Base-by-base conservation (phyloP, 2,888 invertebrate genomes). In the Pomacea canaliculata region DNA sequence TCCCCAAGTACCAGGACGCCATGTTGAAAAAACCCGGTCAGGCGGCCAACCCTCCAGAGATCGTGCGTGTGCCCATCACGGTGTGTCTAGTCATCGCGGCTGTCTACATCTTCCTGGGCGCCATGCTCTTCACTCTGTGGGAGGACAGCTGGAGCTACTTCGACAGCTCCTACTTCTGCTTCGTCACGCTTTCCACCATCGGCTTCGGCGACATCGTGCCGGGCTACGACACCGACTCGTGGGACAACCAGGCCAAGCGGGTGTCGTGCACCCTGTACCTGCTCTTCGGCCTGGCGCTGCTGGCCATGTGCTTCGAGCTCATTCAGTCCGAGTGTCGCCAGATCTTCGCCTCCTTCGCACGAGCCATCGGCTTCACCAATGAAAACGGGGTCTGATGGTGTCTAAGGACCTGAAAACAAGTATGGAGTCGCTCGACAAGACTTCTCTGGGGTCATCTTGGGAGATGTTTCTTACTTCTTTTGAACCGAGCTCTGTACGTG, bases 71-170 rank as follows among this genome's bases (percentile, higher is more conserved):
- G 1, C 98, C 98, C 37, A 95, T 98, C 69, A 92, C 96, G 76
- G 93, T 98, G 70, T 98, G 97, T 91, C 92, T 98, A 60, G 93
- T 95, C 81, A 95, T 97, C 83, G 96, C 98, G 94, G 94, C 97
- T 85, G 94, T 95, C 87, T 95, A 96, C 90, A 94, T 96, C 77
- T 94, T 96, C 87, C 96, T 96, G 76, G 99, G 99, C 48, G 97
- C 98, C 0, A 92, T 96, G 88, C 93, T 99, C 67, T 99, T 99
- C 92, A 94, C 95, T 4, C 92, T 94, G 88, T 98, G 97, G 96
- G 98, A 99, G 78, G 80, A 82, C 19, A 94, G 94, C 62, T 99
- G 98, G 98, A 94, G 94, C 84, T 94, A 95, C 89, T 92, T 99
- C 81, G 97, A 98, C 85, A 97, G 97, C 75, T 91, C 91, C 72